These are phyloP conservation scores for Echeneis naucrates DNA, from an alignment of 2,797 vertebrate species.

Conservation along the genomic window DNA sequence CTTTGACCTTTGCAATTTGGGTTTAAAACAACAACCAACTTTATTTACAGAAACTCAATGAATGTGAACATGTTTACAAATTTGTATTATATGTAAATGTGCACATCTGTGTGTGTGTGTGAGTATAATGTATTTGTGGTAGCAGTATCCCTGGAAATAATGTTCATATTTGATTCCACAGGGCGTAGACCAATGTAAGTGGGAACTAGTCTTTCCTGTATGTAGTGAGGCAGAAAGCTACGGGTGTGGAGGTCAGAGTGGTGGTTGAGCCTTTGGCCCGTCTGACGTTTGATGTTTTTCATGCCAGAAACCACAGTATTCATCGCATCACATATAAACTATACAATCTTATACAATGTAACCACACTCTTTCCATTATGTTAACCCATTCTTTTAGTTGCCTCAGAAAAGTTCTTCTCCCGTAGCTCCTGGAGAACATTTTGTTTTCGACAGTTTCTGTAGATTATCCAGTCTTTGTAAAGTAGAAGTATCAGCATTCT, in stretches of 20 bases:
- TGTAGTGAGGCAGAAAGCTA: not conserved
- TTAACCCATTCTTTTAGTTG: not conserved
- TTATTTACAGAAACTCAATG: not conserved
- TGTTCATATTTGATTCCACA: not conserved
- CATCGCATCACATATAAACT: not conserved
- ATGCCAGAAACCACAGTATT: constrained; percentile 11
- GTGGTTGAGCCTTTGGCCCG: not conserved
- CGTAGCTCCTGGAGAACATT: not conserved
- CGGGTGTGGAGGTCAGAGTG: not conserved
- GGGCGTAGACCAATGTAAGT: not conserved
- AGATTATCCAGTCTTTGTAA: not conserved
- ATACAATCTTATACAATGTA: not conserved
- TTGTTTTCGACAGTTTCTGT: not conserved
- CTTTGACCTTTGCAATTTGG: constrained; percentile 16
- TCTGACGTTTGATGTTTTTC: not conserved
- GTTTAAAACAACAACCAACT: not conserved
- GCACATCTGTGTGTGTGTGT: not conserved
- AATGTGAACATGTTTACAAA: not conserved
- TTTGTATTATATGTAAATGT: not conserved
- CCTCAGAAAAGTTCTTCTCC: not conserved
- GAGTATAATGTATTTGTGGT: not conserved
- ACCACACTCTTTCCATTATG: not conserved
- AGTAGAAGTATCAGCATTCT: not conserved
- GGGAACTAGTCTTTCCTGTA: not conserved
- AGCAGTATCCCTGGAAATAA: not conserved